These are phyloP conservation scores for Monarcha castaneiventris DNA, from an alignment of 2,113 vertebrate species.

Conservation along the genomic window DNA sequence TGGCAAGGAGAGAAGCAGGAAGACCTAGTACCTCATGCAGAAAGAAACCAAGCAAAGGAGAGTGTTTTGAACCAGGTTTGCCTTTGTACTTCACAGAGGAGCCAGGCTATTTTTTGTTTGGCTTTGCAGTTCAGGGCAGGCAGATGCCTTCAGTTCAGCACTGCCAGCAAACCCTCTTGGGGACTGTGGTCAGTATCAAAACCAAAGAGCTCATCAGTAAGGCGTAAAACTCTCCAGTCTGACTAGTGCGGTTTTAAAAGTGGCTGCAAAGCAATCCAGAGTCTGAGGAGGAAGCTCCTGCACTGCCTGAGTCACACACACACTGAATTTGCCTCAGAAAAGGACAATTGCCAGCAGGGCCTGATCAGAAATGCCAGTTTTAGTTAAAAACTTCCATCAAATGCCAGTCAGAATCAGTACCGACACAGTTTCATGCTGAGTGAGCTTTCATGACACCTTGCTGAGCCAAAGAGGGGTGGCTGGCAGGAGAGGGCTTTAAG, in stretches of 20 bases:
- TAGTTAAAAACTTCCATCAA: neutral
- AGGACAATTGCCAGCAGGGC: neutral
- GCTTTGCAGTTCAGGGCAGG: neutral
- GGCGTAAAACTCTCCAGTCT: neutral
- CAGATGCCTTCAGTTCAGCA: neutral
- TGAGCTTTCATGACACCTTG: neutral
- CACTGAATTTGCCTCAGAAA: neutral
- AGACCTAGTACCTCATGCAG: neutral
- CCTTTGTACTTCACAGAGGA: neutral
- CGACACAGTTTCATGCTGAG: neutral
- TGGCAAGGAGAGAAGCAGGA: neutral
- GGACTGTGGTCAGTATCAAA: neutral
- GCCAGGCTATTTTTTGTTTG: neutral
- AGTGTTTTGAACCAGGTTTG: neutral
- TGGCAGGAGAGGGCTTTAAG: slow-evolving; percentile 11
- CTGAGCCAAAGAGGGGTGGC: neutral
- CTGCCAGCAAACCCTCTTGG: neutral
- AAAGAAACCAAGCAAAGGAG: neutral
- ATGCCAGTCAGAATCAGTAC: neutral
- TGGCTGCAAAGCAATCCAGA: neutral
- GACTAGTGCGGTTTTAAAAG: neutral
- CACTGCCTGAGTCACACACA: neutral
- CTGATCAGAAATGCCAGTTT: slow-evolving; percentile 4
- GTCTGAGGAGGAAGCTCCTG: neutral
- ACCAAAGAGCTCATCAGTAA: neutral